Percentiles rank a stretch among this genome's conserved stretches.
These are phyloP conservation scores for Chiridota heheva DNA, from an alignment of 35 echinoderm and acorn worm species.

Conservation along the genomic window DNA sequence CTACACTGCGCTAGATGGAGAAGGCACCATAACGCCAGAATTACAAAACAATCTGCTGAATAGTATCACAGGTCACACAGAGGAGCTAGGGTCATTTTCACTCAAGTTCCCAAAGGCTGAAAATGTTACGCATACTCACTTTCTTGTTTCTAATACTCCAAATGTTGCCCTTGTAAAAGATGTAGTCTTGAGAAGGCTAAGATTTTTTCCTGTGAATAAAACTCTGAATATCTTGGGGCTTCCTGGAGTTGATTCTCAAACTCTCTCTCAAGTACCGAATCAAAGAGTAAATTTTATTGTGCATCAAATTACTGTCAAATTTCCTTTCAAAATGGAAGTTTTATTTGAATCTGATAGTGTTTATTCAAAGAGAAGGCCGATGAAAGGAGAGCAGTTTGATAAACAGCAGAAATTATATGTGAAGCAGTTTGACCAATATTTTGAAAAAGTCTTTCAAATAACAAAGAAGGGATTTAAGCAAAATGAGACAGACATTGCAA, in stretches of 20 bases:
- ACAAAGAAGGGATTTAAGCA: conserved; percentile 57
- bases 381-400: conserved; percentile 59
- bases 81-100: conserved; percentile 78
- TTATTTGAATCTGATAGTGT: conserved; percentile 89
- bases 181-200: conserved; percentile 57
- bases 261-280: conserved; percentile 53
- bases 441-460: conserved; percentile 79
- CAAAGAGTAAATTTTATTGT: conserved; percentile 79
- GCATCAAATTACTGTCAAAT: conserved; percentile 79
- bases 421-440: conserved; percentile 63
- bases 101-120: conserved; percentile 69
- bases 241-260: conserved; percentile 61
- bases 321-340: conserved; percentile 91
- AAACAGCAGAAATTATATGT: conserved; percentile 41
- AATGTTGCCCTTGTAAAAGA: conserved; percentile 77
- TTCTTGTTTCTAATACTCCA: conserved; percentile 74
- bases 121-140: conserved; percentile 63
- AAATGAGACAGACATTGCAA: conserved; percentile 70
- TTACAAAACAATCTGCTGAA: conserved; percentile 48
- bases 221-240: conserved; percentile 68
- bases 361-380: conserved; percentile 5
- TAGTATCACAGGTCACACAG: conserved; percentile 65
- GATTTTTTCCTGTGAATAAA: conserved; percentile 59
- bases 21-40: conserved; percentile 64
- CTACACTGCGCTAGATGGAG: conserved; percentile 86